phyloP scores from a whole-genome alignment of 2,797 vertebrate species.

The Acanthurus leucopareius region DNA sequence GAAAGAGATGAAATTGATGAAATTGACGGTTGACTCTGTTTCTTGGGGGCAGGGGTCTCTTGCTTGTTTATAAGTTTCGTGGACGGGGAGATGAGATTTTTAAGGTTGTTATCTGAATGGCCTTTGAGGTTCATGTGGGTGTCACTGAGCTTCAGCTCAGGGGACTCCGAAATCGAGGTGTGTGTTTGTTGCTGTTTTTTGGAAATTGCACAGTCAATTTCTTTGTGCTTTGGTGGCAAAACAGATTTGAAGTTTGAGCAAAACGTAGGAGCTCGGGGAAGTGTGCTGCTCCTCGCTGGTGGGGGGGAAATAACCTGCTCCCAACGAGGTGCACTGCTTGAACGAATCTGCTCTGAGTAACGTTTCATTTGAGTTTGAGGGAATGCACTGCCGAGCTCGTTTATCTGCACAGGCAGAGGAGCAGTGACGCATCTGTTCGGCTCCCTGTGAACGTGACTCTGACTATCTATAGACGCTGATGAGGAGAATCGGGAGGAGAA shows the following conservation, averaged over 20 bases:
- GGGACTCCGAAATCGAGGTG: conserved; percentile 16
- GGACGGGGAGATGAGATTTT: conserved; percentile 33
- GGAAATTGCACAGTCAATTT: conserved; percentile 6
- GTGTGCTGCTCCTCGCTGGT: background rate
- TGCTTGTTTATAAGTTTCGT: conserved; percentile 21
- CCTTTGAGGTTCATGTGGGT: conserved; percentile 17
- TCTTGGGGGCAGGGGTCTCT: conserved; percentile 24
- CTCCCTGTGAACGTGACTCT: conserved; percentile 46
- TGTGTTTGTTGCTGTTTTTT: conserved; percentile 18
- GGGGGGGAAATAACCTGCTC: conserved; percentile 57
- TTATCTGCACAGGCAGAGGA: conserved; percentile 35
- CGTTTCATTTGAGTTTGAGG: conserved; percentile 36
- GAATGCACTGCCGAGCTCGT: conserved; percentile 16
- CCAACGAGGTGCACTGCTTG: conserved; percentile 25
- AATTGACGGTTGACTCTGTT: conserved; percentile 46
- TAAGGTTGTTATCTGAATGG: conserved; percentile 33
- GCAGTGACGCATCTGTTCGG: conserved; percentile 34
- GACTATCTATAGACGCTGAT: conserved; percentile 62
- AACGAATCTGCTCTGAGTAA: conserved; percentile 26
- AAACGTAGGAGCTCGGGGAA: conserved; percentile 17
- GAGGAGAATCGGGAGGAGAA: conserved; percentile 69
- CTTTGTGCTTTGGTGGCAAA: conserved; percentile 26
- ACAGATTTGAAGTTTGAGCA: conserved; percentile 54
- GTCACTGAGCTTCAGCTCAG: conserved; percentile 33
- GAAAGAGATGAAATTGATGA: conserved; percentile 72